These are phyloP conservation scores for Microchrysa polita DNA, from an alignment of 2,888 invertebrate genomes.

Conservation along the genomic window DNA sequence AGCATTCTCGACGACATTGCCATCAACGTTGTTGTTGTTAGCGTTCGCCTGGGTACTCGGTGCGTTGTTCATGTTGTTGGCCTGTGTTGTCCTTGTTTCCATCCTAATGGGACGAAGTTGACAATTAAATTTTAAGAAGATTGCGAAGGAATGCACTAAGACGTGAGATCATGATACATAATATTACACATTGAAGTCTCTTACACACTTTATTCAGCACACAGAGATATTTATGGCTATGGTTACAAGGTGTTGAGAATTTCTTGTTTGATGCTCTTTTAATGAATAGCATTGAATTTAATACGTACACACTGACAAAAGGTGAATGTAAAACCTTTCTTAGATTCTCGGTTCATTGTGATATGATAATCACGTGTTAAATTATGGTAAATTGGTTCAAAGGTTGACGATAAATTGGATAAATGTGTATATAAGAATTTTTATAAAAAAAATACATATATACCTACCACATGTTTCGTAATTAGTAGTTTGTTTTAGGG, in stretches of 20 bases:
- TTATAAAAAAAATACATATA: too few relatives aligned
- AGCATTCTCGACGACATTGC: neutral
- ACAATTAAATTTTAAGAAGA: constrained; percentile 33
- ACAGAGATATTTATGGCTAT: constrained; percentile 32
- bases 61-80: neutral
- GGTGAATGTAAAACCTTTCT: neutral
- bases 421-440: too few relatives aligned
- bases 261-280: constrained; percentile 11
- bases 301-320: too few relatives aligned
- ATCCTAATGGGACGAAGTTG: constrained; percentile 25
- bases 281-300: neutral
- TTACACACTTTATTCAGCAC: constrained; percentile 24
- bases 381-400: neutral
- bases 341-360: constrained; percentile 9
- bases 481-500: too few relatives aligned
- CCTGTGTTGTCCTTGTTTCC: neutral
- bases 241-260: constrained; percentile 23
- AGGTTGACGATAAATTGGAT: too few relatives aligned
- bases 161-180: constrained; percentile 32
- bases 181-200: constrained; percentile 7
- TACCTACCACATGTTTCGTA: too few relatives aligned
- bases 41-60: too few relatives aligned
- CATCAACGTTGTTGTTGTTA: constrained; percentile 1
- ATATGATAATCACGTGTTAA: constrained; percentile 6
- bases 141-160: constrained; percentile 33